Evolutionary conservation across 2,113 vertebrate genomes (phyloP), one percentile per base, ranked within the genome.

Genomic region (Notarius quadriscutis): DNA sequence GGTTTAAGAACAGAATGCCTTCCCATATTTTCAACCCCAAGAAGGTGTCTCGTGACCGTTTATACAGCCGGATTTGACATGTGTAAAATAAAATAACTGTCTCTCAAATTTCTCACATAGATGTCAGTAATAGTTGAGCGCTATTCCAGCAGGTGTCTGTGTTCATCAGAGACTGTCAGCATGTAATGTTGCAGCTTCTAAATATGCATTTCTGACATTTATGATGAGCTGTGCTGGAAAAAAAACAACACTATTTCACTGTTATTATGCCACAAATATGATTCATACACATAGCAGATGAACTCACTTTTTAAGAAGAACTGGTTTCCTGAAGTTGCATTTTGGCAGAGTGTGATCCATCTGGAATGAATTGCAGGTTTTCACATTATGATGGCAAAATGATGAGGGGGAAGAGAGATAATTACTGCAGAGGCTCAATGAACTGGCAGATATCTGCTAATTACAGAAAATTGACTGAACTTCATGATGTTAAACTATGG

Each of bases 221-320:
- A 25, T 63, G 74, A 81, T 69, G 85, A 81, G 74, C 80, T 86
- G 22, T 88, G 81, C 74, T 12, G 48, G 5, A 22, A 30, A n/a
- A n/a, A 2, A n/a, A 58, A 89, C 57, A 83, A 55, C 71, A 48
- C 5, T 12, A 34, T 25, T 27, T 41, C 57, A 15, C 58, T 65
- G 78, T 88, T 87, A 88, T 57, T 67, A 72, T 20, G 58, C 17
- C 75, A 55, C 18, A 80, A 82, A 78, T 84, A 82, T 84, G 81
- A 87, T 86, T 75, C 77, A 88, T 72, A 9, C 27, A 50, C 50
- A 25, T n/a, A 88, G 85, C 85, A 75, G 78, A 81, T 81, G 75
- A 77, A 50, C 20, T 41, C 27, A 22, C 30, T 60, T n/a, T 84
- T 81, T 53, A 51, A 50, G 84, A 50, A 51, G 57, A 53, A 34